phyloP scores from a whole-genome alignment of 1,140 invertebrate species.

The Pogonomyrmex barbatus region DNA sequence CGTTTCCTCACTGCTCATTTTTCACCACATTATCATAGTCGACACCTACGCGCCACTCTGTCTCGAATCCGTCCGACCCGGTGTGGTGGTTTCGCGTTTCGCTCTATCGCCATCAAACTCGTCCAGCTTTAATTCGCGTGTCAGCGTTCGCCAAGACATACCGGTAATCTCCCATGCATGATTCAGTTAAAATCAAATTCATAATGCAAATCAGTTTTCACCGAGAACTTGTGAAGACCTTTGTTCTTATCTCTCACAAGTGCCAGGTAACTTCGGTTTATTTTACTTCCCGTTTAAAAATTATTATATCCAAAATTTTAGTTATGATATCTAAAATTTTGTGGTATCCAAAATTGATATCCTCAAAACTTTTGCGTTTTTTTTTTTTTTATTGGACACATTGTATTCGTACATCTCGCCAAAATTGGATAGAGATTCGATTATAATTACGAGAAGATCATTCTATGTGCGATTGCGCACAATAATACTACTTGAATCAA shows the following conservation, averaged over 20 bases:
- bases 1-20: slow-evolving; percentile 73
- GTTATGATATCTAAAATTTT: too few species aligned
- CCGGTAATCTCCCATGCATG: slow-evolving; percentile 20
- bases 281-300: too few species aligned
- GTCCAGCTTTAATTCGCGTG: slow-evolving; percentile 70
- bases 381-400: neutral
- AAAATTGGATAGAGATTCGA: slow-evolving; percentile 26
- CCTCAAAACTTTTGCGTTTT: too few species aligned
- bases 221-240: neutral
- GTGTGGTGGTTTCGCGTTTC: slow-evolving; percentile 51
- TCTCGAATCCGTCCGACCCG: slow-evolving; percentile 62
- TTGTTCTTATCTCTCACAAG: neutral
- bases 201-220: slow-evolving; percentile 13
- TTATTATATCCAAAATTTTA: too few species aligned
- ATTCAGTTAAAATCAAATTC: slow-evolving; percentile 22
- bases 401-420: neutral
- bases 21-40: slow-evolving; percentile 53
- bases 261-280: too few species aligned
- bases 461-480: slow-evolving; percentile 29
- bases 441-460: slow-evolving; percentile 44
- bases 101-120: slow-evolving; percentile 64
- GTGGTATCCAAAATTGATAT: too few species aligned
- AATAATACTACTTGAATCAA: slow-evolving; percentile 12
- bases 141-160: slow-evolving; percentile 56
- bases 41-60: slow-evolving; percentile 71